Conservation (phyloP, 2,888 invertebrate genomes). For the Pseudanteris insignis region DNA sequence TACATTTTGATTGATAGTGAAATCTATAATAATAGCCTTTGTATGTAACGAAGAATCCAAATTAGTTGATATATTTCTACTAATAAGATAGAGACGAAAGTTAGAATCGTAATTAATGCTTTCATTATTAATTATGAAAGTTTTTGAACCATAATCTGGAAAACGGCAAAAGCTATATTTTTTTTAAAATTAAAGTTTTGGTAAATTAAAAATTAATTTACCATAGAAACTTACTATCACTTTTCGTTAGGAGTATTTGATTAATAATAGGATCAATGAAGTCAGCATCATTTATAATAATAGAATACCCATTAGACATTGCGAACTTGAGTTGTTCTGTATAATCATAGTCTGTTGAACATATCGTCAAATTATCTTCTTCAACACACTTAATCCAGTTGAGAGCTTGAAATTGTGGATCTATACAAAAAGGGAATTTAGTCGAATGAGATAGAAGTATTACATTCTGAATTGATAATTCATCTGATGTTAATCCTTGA, state of each 20-base stretch:
- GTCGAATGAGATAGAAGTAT: conserved; percentile 84
- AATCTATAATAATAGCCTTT: conserved; percentile 16
- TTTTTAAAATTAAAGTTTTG: too few relatives aligned
- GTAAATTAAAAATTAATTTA: too few relatives aligned
- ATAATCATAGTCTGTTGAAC: conserved; percentile 89
- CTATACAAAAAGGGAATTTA: conserved; percentile 90
- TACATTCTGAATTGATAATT: conserved; percentile 90
- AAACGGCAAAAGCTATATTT: too few relatives aligned
- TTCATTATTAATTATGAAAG: conserved; percentile 81
- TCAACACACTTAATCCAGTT: conserved; percentile 90
- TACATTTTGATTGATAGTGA: conserved; percentile 19
- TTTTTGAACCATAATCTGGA: conserved; percentile 11
- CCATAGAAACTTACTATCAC: conserved; percentile 75
- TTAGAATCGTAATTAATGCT: conserved; percentile 87
- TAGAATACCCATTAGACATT: conserved; percentile 87
- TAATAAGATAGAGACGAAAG: conserved; percentile 17
- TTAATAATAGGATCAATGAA: conserved; percentile 93
- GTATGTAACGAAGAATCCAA: conserved; percentile 6
- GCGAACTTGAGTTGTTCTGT: conserved; percentile 87
- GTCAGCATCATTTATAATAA: conserved; percentile 90
- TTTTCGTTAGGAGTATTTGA: too few relatives aligned
- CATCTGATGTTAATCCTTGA: conserved; percentile 89
- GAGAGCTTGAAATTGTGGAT: conserved; percentile 91
- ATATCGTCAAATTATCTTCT: conserved; percentile 78
- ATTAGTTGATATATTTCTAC: neutral